Base-by-base conservation (phyloP, 2,113 vertebrate species). In the Zosterops japonicus region DNA sequence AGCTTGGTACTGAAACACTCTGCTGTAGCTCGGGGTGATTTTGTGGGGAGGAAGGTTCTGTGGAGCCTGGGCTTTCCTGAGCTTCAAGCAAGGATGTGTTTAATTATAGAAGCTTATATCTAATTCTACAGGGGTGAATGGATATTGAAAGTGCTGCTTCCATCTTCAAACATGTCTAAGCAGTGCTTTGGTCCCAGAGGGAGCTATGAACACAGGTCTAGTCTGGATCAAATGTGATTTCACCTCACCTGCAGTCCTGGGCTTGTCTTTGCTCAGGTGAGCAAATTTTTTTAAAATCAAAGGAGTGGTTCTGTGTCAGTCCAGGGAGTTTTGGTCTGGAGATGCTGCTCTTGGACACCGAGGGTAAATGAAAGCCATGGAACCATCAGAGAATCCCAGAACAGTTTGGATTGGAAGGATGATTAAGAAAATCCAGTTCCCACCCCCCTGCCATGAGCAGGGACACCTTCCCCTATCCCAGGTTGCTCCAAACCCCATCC, bases 181-280 rank as follows among this genome's bases (percentile, higher is more conserved):
- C 5, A 44, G 41, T 28, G 29, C 46, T 80, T 53, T 41, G 36
- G 23, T 64, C 59, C 33, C 42, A 63, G 36, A 4, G 25, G 33
- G 52, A 86, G 63, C 14, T 53, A 3, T 0, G 0, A 52, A 9
- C 8, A 2, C 12, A 22, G 7, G 36, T 31, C 23, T 28, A 11
- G 29, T 36, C 28, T n/a, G 68, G 23, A 39, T 23, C 50, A 42
- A 55, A 8, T 3, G 13, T 28, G 68, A 16, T 33, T 70, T 63
- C 59, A 27, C 5, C 29, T 57, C 78, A 39, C 23, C 12, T 35
- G 33, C 64, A 85, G 56, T 33, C 19, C 29, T 23, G 14, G 21
- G 46, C 5, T 44, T 70, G 28, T 23, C 65, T 59, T 71, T 71
- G 52, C 69, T 91, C 19, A 24, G 39, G 27, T 27, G 44, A 82